Evolutionary conservation across 2,888 invertebrate genomes (phyloP).

Genomic region (Ferrisia virgata): DNA sequence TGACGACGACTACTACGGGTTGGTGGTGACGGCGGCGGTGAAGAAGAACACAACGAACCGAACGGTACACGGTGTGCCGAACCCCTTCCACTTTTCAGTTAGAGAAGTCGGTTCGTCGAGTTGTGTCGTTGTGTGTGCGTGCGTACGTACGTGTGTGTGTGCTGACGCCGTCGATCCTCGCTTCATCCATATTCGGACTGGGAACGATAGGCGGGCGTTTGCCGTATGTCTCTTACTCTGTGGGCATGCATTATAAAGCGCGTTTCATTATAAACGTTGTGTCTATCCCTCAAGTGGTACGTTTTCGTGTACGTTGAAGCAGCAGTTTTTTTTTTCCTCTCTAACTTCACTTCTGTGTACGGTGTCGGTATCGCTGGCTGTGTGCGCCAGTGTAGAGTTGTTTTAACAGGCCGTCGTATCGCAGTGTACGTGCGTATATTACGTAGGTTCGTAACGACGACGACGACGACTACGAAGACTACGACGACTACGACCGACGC

Average conservation of each 20-base stretch:
- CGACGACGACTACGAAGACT: no score
- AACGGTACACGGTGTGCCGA: no score
- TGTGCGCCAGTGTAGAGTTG: not conserved
- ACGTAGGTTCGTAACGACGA: not conserved
- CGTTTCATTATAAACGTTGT: slow-evolving; percentile 28
- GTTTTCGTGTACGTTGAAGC: slow-evolving; percentile 16
- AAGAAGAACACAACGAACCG: not conserved
- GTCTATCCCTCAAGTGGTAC: slow-evolving; percentile 34
- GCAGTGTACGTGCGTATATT: not conserved
- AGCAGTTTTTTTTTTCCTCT: not conserved
- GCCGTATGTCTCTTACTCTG: slow-evolving; percentile 47
- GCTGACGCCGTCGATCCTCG: not conserved
- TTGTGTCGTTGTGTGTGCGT: not conserved
- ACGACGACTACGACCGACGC: no score
- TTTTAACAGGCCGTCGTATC: not conserved
- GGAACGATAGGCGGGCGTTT: slow-evolving; percentile 37
- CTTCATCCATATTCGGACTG: not conserved
- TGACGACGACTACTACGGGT: no score
- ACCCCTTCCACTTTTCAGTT: slow-evolving; percentile 29
- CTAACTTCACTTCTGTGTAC: no score
- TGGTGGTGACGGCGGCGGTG: not conserved
- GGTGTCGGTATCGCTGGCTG: not conserved
- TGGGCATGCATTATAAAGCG: slow-evolving; percentile 5
- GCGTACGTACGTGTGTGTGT: not conserved
- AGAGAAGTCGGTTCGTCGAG: slow-evolving; percentile 17